Conservation (phyloP, 2,888 invertebrate species). For the Baccha elongata region DNA sequence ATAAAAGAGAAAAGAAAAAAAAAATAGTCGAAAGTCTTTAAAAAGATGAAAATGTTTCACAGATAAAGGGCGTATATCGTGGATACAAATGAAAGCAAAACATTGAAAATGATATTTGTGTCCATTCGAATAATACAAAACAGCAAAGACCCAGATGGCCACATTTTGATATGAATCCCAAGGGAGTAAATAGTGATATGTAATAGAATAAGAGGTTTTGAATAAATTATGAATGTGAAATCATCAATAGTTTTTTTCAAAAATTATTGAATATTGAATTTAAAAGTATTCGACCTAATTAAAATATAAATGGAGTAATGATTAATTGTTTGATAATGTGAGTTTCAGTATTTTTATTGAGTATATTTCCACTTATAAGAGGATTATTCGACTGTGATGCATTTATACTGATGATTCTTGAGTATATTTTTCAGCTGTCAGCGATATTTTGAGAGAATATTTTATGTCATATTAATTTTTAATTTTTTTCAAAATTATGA, state of each 20-base stretch:
- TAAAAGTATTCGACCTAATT: neutral
- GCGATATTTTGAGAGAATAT: too few species aligned
- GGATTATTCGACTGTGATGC: too few species aligned
- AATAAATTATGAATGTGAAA: too few species aligned
- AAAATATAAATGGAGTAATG: neutral
- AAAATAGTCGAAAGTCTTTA: neutral
- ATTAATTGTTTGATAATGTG: neutral
- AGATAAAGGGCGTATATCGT: conserved; percentile 51
- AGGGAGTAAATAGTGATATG: conserved; percentile 49
- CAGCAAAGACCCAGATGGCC: conserved; percentile 8
- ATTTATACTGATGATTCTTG: too few species aligned
- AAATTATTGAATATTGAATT: too few species aligned
- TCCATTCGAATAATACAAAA: neutral
- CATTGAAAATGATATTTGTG: neutral
- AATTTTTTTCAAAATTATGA: too few species aligned
- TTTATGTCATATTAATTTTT: too few species aligned
- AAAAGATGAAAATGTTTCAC: conserved; percentile 6
- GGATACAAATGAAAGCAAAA: conserved; percentile 8
- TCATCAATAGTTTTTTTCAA: too few species aligned
- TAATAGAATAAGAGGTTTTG: neutral
- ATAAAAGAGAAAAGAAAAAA: neutral
- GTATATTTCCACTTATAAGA: too few species aligned
- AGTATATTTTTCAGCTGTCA: too few species aligned
- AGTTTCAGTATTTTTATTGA: too few species aligned
- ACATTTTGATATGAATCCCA: conserved; percentile 55